Evolutionary conservation across 2,888 invertebrate genomes (phyloP).

Genomic region (Scaptomyza caliginosa): DNA sequence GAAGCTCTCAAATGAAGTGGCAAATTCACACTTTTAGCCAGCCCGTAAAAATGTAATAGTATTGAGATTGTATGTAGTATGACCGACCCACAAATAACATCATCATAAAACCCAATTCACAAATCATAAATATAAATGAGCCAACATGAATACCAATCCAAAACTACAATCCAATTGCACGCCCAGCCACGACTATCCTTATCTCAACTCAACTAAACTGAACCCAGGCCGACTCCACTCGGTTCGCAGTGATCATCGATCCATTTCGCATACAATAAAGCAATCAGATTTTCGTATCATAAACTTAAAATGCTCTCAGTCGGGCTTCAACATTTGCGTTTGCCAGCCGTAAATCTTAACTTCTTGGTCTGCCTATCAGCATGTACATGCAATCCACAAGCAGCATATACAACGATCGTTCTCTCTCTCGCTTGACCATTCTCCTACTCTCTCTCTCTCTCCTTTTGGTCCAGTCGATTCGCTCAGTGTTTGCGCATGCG

Average conservation of each 20-base stretch:
- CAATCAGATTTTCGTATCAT: constrained; percentile 78
- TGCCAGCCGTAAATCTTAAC: constrained; percentile 73
- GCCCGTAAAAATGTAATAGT: constrained; percentile 77
- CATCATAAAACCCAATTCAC: constrained; percentile 82
- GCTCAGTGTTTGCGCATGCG: constrained; percentile 71
- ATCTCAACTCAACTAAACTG: background rate
- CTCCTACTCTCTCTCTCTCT: background rate
- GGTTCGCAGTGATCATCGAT: constrained; percentile 51
- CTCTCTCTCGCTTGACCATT: background rate
- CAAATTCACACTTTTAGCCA: constrained; percentile 79
- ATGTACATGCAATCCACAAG: constrained; percentile 49
- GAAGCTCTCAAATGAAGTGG: constrained; percentile 79
- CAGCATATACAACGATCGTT: constrained; percentile 36
- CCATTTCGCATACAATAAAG: constrained; percentile 78
- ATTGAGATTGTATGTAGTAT: constrained; percentile 24
- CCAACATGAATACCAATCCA: constrained; percentile 17
- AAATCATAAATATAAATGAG: constrained; percentile 83
- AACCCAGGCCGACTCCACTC: background rate
- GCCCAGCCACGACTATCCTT: constrained; percentile 24
- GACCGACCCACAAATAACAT: constrained; percentile 63
- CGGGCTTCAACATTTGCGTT: constrained; percentile 55
- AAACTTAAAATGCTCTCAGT: constrained; percentile 70
- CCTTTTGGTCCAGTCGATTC: background rate
- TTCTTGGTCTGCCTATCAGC: constrained; percentile 60
- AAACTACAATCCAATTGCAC: constrained; percentile 41